Conservation (phyloP, 2,888 invertebrate genomes). For the Dexiosoma caninum region DNA sequence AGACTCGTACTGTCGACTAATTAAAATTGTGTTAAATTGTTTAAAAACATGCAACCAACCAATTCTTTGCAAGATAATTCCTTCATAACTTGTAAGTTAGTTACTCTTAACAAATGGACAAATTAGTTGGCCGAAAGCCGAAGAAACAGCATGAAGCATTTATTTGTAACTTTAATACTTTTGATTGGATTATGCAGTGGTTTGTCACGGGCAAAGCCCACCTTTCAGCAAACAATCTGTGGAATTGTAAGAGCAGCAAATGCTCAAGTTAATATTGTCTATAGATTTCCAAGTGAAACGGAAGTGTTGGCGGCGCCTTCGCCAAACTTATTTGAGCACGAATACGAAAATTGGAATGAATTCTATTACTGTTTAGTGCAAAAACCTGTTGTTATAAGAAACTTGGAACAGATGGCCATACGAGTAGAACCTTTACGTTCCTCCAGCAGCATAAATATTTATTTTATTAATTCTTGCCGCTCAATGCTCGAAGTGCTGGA, state of each 20-base stretch:
- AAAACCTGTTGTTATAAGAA: conserved; percentile 56
- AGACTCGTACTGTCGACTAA: not conserved
- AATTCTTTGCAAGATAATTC: conserved; percentile 11
- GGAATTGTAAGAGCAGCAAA: conserved; percentile 4
- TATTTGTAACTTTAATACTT: not conserved
- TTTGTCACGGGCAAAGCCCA: not conserved
- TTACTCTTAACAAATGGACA: not conserved
- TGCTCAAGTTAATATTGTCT: conserved; percentile 50
- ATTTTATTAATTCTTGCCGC: conserved; percentile 61
- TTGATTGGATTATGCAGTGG: not conserved
- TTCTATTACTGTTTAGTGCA: conserved; percentile 47
- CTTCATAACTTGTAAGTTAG: not conserved
- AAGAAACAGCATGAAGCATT: conserved; percentile 39
- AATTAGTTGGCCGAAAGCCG: conserved; percentile 36
- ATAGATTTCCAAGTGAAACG: not conserved
- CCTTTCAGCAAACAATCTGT: conserved; percentile 52
- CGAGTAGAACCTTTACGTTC: conserved; percentile 67
- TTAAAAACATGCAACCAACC: conserved; percentile 51
- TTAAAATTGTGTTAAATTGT: conserved; percentile 43
- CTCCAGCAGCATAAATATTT: conserved; percentile 68
- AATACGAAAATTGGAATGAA: conserved; percentile 14
- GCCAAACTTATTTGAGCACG: not conserved
- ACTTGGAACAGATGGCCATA: conserved; percentile 59
- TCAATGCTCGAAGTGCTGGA: conserved; percentile 63
- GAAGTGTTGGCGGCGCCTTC: not conserved